Evolutionary conservation across 2,888 invertebrate genomes (phyloP), one percentile per base, ranked within the genome.

Genomic region (Plagodis dolabraria): DNA sequence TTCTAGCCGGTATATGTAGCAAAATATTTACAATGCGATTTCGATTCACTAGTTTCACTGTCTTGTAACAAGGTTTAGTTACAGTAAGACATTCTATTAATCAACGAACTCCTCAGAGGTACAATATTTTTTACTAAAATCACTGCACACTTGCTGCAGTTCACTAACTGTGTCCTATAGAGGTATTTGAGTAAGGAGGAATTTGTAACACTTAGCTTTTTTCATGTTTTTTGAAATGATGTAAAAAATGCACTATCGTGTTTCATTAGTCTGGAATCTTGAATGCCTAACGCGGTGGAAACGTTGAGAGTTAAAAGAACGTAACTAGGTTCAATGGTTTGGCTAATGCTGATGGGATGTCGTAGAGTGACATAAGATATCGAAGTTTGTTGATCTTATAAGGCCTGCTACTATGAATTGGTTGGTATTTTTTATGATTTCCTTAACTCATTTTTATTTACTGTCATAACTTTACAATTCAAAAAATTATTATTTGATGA

Each of bases 91-190:
- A n/a, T n/a, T n/a, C n/a, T n/a, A n/a, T n/a, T n/a, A n/a, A n/a
- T n/a, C n/a, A n/a, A n/a, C n/a, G n/a, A n/a, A n/a, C n/a, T n/a
- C n/a, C n/a, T n/a, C n/a, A n/a, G n/a, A n/a, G n/a, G n/a, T n/a
- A n/a, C n/a, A n/a, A n/a, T 63, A 64, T 65, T 63, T 64, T 65
- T 57, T 38, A 46, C 63, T 67, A 65, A 69, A 67, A 67, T 65
- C 68, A 63, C 64, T 63, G n/a, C n/a, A n/a, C n/a, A n/a, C n/a
- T n/a, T n/a, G n/a, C 9, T 38, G 9, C 38, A 38, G 38, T 38
- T 7, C 9, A n/a, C 38, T 61, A 60, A 65, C 47, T 56, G 58
- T 56, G 49, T 47, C 53, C 43, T 7, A 34, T 50, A 48, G 48
- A 57, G 61, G 64, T 56, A 62, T 67, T 61, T 62, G 60, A 57